Evolutionary conservation across 1,140 invertebrate genomes (phyloP).

Genomic region (Paraescarpia echinospica): DNA sequence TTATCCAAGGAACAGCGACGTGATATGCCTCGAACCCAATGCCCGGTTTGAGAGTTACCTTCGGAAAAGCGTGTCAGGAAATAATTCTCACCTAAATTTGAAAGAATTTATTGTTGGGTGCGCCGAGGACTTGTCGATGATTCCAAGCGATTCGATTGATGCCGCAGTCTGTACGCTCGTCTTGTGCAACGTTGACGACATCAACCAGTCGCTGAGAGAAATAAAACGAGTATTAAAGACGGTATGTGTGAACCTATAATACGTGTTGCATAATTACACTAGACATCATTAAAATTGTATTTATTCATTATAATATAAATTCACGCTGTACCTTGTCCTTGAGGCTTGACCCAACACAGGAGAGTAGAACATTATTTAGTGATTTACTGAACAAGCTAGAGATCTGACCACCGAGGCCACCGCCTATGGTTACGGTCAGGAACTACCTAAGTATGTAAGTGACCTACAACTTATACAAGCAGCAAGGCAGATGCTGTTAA

Average conservation of each 20-base stretch:
- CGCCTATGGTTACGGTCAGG: no score
- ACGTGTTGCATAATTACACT: no score
- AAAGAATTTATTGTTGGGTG: constrained; percentile 36
- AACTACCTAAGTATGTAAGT: no score
- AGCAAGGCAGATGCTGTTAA: no score
- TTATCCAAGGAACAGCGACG: constrained; percentile 35
- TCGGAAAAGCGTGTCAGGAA: not conserved
- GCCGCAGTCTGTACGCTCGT: constrained; percentile 51
- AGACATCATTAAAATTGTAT: no score
- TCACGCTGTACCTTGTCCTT: no score
- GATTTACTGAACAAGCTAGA: no score
- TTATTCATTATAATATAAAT: no score
- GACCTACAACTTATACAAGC: no score
- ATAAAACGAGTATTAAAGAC: constrained; percentile 49
- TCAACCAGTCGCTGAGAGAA: constrained; percentile 42
- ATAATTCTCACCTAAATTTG: constrained; percentile 23
- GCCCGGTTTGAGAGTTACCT: constrained; percentile 32
- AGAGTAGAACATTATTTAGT: no score
- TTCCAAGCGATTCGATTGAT: constrained; percentile 47
- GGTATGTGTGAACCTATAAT: constrained; percentile 32
- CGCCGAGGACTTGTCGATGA: constrained; percentile 49
- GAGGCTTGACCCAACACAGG: no score
- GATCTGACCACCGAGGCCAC: no score
- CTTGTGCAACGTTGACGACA: constrained; percentile 46
- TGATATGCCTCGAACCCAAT: constrained; percentile 40